Evolutionary conservation across 35 echinoderm and acorn worm genomes (phyloP), one percentile per base, ranked within the genome.

Genomic region (Acanthaster planci): DNA sequence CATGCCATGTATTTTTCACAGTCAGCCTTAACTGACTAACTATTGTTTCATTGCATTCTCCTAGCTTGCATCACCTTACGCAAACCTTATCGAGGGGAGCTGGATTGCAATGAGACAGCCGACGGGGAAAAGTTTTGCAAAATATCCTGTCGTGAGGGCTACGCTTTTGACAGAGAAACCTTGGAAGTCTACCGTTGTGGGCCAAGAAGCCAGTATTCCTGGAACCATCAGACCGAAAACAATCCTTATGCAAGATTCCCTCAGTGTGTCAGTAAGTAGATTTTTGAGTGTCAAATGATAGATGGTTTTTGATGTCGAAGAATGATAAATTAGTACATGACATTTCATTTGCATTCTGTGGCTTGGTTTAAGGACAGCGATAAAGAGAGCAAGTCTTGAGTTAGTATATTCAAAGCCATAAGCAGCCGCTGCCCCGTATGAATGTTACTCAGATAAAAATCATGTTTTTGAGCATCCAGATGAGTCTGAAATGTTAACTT

Each of bases 221-320:
- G 82, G 82, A 68, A 40, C 59, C 82, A 84, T 27, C 76, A 86
- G 34, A 67, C 53, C 15, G 32, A 32, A 2, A 7, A 21, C 23
- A 84, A 84, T 84, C 82, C 82, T 9, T 31, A 23, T 39, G 82
- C 82, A 5, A 68, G 39, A 84, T 38, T 84, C 18, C 82, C 82
- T 5, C 23, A 35, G 37, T 84, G 82, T 68, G 82, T 84, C 38
- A 10, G 82, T 84, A 67, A 6, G 54, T 67, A 22, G 12, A 26
- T 47, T 47, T 47, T 47, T 68, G 34, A 68, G 60, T 68, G 23
- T 3, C 34, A 1, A 0, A 31, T 34, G 23, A 31, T 35, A n/a
- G n/a, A n/a, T n/a, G n/a, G n/a, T n/a, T n/a, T n/a, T n/a, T n/a
- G n/a, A n/a, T n/a, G n/a, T n/a, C n/a, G n/a, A n/a, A n/a, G n/a